phyloP scores from a whole-genome alignment of 2,113 vertebrate species.

The Holacanthus passer region DNA sequence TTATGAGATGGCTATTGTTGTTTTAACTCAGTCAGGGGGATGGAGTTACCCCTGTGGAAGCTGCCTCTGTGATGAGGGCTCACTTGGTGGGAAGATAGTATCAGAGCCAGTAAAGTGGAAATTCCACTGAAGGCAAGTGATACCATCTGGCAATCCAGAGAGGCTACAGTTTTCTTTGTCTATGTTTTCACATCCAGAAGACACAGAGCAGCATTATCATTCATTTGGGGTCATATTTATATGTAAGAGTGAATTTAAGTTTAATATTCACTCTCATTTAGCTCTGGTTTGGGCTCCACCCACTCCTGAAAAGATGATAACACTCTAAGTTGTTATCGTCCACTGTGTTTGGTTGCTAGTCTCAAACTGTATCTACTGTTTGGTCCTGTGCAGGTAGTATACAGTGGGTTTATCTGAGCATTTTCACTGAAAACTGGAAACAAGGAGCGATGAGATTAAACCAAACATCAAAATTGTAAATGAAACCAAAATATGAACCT shows the following conservation, averaged over 20 bases:
- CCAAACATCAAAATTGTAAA: background rate
- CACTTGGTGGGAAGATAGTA: constrained; percentile 56
- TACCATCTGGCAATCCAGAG: constrained; percentile 57
- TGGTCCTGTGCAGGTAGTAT: background rate
- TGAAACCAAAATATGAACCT: too few relatives aligned
- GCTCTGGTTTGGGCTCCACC: too few relatives aligned
- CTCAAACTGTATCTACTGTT: too few relatives aligned
- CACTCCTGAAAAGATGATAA: background rate
- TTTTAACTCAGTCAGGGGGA: constrained; percentile 81
- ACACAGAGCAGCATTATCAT: background rate
- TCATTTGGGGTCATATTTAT: background rate
- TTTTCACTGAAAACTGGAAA: background rate
- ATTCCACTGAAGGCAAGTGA: constrained; percentile 57
- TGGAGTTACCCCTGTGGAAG: constrained; percentile 73
- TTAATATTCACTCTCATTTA: too few relatives aligned
- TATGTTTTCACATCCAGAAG: background rate
- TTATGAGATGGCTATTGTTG: constrained; percentile 77
- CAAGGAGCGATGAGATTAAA: background rate
- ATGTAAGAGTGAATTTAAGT: background rate
- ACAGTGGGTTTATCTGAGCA: background rate
- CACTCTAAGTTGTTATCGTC: too few relatives aligned
- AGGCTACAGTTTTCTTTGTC: constrained; percentile 43
- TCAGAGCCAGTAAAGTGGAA: constrained; percentile 52
- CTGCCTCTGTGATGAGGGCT: constrained; percentile 53
- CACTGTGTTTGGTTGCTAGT: too few relatives aligned